Evolutionary conservation across 2,888 invertebrate genomes (phyloP).

Genomic region (Hyposoter dolosus): DNA sequence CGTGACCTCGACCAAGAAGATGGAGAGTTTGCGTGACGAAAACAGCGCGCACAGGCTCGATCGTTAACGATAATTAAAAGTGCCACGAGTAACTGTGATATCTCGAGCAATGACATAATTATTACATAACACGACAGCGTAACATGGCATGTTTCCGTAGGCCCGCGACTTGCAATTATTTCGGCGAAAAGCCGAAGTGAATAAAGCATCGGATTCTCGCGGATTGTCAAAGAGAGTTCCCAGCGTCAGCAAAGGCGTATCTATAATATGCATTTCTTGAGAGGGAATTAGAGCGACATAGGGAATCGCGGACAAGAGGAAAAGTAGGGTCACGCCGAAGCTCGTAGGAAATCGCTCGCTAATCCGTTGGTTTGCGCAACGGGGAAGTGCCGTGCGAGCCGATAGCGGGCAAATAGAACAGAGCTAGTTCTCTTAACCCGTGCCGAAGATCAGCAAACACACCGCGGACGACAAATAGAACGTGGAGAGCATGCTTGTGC

Average conservation of each 20-base stretch:
- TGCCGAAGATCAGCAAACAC: constrained; percentile 65
- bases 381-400: constrained; percentile 56
- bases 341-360: constrained; percentile 45
- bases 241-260: background rate
- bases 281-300: background rate
- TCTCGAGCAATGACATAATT: constrained; percentile 34
- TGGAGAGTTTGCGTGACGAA: constrained; percentile 75
- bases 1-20: constrained; percentile 57
- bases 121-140: constrained; percentile 2
- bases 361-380: constrained; percentile 61
- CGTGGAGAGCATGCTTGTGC: constrained; percentile 53
- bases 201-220: background rate
- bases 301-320: background rate
- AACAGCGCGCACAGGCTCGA: constrained; percentile 41
- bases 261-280: background rate
- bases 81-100: constrained; percentile 31
- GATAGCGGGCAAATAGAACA: background rate
- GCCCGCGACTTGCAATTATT: background rate
- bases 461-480: constrained; percentile 61
- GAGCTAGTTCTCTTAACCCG: constrained; percentile 11
- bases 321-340: background rate
- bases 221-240: background rate
- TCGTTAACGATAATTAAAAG: constrained; percentile 69
- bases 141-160: background rate
- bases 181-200: background rate